phyloP scores from a whole-genome alignment of 2,113 vertebrate genomes.

The Lagopus muta region DNA sequence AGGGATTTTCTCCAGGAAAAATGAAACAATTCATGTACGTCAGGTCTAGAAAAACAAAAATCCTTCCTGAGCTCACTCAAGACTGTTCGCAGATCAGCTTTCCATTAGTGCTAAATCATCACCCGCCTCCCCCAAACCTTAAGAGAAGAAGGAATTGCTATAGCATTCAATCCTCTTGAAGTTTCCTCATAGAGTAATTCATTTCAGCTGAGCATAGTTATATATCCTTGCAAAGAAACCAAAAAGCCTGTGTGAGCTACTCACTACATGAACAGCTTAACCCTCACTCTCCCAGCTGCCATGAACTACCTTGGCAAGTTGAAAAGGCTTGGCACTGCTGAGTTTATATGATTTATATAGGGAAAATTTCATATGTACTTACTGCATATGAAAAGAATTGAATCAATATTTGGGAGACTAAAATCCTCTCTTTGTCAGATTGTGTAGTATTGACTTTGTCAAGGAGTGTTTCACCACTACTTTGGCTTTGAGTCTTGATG shows the following conservation, averaged over 20 bases:
- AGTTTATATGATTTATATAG: neutral
- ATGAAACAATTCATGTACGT: neutral
- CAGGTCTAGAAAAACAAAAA: neutral
- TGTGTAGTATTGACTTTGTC: neutral
- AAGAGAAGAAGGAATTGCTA: neutral
- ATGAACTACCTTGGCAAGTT: neutral
- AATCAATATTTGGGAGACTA: neutral
- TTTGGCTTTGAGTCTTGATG: neutral
- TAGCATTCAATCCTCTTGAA: neutral
- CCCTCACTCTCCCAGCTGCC: neutral
- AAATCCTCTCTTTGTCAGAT: neutral
- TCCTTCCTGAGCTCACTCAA: neutral
- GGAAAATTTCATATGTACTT: neutral
- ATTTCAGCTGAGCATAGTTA: neutral
- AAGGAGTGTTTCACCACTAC: neutral
- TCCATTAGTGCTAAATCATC: conserved; percentile 3
- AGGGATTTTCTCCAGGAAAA: neutral
- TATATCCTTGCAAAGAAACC: neutral
- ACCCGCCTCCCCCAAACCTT: neutral
- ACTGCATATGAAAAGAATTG: neutral
- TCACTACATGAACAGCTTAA: neutral
- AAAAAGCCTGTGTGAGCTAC: neutral
- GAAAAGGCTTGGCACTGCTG: neutral
- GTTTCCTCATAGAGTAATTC: conserved; percentile 1
- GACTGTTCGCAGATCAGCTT: neutral